Evolutionary conservation across 2,113 vertebrate species (phyloP), one percentile per base, ranked within the genome.

Genomic region (Pelecanus crispus): DNA sequence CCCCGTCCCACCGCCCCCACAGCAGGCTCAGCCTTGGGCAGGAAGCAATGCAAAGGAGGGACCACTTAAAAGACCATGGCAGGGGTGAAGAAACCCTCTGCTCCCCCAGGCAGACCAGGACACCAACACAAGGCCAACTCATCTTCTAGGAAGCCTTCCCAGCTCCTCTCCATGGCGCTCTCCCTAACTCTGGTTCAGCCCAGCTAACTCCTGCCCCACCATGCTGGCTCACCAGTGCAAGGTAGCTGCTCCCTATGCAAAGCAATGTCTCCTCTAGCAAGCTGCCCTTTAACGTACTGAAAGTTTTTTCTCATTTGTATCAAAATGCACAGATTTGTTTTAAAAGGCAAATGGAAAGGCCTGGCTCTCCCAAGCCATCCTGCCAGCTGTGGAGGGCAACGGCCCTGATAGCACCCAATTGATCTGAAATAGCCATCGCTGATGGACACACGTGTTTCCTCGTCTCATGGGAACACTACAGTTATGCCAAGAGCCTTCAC

Each of bases 381-480:
- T 4, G 1, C 25, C 26, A 17, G 28, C 40, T 79, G 40, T 2
- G 26, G 25, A 13, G 19, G 7, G 11, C 18, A 50, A 19, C 3
- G 13, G 12, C 10, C n/a, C 44, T 31, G 31, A 26, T 25, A 55
- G 31, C 42, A 36, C 16, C 45, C 61, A 36, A 5, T 6, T 5
- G 34, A 40, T 13, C n/a, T 7, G 3, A 70, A 56, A 11, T 8
- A 78, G 36, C 26, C 36, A 34, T 13, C 0, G 0, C 63, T 55
- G 25, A 26, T 0, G 21, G 26, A 50, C 17, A 17, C 49, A 28
- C 0, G 0, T 2, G 0, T 49, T 40, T 34, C 50, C 49, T 79
- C 10, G 3, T 15, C 38, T n/a, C 4, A 0, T 28, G 31, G 32
- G 17, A 75, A 10, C 20, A 7, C 1, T 29, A 32, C 17, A 81